phyloP scores from a whole-genome alignment of 2,113 vertebrate species.

The Gymnarchus niloticus region DNA sequence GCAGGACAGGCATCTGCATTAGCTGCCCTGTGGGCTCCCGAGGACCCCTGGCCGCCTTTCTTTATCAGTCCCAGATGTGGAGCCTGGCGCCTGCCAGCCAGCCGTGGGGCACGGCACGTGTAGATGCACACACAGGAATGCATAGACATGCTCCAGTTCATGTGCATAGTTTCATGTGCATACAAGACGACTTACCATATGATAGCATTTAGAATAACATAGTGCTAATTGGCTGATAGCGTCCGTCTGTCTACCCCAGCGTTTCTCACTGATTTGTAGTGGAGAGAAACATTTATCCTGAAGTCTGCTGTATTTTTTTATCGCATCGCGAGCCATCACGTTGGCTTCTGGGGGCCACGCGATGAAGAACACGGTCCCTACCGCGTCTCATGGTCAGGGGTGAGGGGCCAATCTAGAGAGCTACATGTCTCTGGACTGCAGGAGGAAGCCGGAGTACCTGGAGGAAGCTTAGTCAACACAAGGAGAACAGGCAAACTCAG shows the following conservation, averaged over 20 bases:
- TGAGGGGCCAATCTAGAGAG: too few relatives aligned
- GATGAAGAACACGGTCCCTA: too few relatives aligned
- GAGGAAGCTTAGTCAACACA: too few relatives aligned
- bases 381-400: too few relatives aligned
- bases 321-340: too few relatives aligned
- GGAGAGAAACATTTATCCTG: too few relatives aligned
- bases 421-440: background rate
- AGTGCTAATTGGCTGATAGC: too few relatives aligned
- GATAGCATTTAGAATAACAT: background rate
- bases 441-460: background rate
- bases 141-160: background rate
- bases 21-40: background rate
- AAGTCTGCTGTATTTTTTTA: too few relatives aligned
- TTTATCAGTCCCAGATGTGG: slow-evolving; percentile 15
- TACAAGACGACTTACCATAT: background rate
- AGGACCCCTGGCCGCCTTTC: background rate
- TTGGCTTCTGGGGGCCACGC: too few relatives aligned
- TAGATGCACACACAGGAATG: background rate
- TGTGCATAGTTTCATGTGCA: background rate
- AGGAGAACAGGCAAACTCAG: background rate
- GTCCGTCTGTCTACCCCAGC: too few relatives aligned
- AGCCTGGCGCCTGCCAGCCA: background rate
- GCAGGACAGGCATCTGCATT: background rate
- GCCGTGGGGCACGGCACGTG: too few relatives aligned
- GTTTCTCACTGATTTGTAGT: too few relatives aligned